A percentile compares a stretch with the other conserved stretches of the same genome.
phyloP scores from a whole-genome alignment of 1,140 invertebrate species.

The Tyrophagus putrescentiae region DNA sequence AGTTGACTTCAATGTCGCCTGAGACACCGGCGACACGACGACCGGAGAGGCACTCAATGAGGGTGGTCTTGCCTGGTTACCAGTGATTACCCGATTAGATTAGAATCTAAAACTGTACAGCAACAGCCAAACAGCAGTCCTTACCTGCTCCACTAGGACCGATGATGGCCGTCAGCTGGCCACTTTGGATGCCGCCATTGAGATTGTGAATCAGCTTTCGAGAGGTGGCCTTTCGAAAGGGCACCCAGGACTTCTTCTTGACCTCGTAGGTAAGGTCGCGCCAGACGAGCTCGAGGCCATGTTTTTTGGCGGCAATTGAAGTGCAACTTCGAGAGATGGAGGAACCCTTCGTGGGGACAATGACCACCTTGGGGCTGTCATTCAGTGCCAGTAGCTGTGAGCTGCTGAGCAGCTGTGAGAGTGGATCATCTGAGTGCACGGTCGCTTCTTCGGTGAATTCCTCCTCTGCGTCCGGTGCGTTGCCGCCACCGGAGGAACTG shows the following conservation, averaged over 20 bases:
- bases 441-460: background rate
- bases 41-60: slow-evolving; percentile 22
- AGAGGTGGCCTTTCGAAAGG: background rate
- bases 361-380: background rate
- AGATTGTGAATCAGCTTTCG: slow-evolving; percentile 41
- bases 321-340: background rate
- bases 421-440: background rate
- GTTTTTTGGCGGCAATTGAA: background rate
- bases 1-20: slow-evolving; percentile 8
- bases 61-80: no score
- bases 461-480: background rate
- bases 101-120: background rate
- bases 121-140: no score
- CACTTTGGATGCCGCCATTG: slow-evolving; percentile 33
- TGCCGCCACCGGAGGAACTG: background rate
- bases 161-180: slow-evolving; percentile 40
- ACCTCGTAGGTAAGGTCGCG: slow-evolving; percentile 11
- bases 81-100: background rate
- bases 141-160: slow-evolving; percentile 47
- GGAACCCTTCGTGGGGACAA: background rate
- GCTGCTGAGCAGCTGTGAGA: background rate
- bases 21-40: slow-evolving; percentile 17
- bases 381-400: background rate
- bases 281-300: slow-evolving; percentile 11
- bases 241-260: background rate